phyloP scores from a whole-genome alignment of 2,113 vertebrate species.

The Aspiorhynchus laticeps region DNA sequence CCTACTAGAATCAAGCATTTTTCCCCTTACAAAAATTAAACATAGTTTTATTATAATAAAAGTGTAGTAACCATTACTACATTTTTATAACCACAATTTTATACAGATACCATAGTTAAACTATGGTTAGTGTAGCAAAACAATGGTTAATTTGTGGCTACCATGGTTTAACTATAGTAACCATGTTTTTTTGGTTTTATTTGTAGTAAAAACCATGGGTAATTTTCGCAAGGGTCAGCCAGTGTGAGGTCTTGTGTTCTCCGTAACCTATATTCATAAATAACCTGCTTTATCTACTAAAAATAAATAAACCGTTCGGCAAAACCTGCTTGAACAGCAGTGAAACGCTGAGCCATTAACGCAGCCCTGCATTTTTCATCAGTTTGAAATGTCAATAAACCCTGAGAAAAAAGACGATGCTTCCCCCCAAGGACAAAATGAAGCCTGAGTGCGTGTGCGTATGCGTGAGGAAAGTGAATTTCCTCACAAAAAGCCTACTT shows the following conservation, averaged over 20 bases:
- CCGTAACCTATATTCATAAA: not conserved
- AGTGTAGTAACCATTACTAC: no score
- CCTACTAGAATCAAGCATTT: not conserved
- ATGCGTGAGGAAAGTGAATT: slow-evolving; percentile 7
- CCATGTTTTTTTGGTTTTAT: no score
- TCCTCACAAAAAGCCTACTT: slow-evolving; percentile 35
- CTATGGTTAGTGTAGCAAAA: no score
- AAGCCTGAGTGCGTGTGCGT: not conserved
- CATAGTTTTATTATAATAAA: no score
- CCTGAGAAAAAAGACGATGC: slow-evolving; percentile 12
- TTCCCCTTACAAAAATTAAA: no score
- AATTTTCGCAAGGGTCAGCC: not conserved
- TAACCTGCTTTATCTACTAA: slow-evolving; percentile 2
- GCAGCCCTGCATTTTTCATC: slow-evolving; percentile 3
- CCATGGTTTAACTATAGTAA: no score
- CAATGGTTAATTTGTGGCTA: no score
- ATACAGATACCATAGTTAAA: no score
- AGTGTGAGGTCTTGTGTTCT: not conserved
- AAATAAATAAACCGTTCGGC: not conserved
- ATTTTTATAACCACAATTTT: no score
- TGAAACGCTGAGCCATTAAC: not conserved
- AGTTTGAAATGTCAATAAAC: slow-evolving; percentile 33
- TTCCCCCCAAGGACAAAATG: slow-evolving; percentile 25
- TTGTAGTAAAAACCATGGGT: no score
- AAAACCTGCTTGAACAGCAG: not conserved